Conservation (phyloP, 2,113 vertebrate genomes). For the Macrotus californicus region DNA sequence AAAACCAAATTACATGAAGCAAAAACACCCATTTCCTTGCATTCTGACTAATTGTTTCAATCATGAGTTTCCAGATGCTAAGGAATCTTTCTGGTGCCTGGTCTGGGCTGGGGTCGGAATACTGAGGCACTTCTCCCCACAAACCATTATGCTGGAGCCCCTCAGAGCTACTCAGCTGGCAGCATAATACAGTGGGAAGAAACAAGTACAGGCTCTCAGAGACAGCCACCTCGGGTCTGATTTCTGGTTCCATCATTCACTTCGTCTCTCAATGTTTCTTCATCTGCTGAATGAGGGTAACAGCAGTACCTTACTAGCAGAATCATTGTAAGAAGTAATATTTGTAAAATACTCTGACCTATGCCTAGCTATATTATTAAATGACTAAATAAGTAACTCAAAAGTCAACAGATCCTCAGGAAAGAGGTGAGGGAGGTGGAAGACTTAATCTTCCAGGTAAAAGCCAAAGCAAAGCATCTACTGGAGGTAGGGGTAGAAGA, state of each 20-base stretch:
- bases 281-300: not conserved
- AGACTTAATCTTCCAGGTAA: not conserved
- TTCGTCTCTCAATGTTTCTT: not conserved
- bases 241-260: not conserved
- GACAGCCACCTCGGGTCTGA: not conserved
- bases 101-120: constrained; percentile 42
- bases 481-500: not conserved
- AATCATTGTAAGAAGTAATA: not conserved
- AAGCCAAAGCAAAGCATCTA: not conserved
- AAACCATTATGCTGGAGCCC: not conserved
- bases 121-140: not conserved
- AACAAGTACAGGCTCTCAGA: not conserved
- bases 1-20: constrained; percentile 71
- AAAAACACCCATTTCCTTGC: constrained; percentile 68
- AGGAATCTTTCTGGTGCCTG: constrained; percentile 54
- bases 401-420: not conserved
- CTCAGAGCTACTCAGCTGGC: not conserved
- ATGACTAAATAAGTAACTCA: not conserved
- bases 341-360: not conserved
- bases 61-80: constrained; percentile 49
- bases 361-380: not conserved
- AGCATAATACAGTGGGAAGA: not conserved
- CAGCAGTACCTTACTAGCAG: not conserved
- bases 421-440: not conserved
- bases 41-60: constrained; percentile 65